These are phyloP conservation scores for Chalcis sispes DNA, from an alignment of 2,888 invertebrate species.

Conservation along the genomic window DNA sequence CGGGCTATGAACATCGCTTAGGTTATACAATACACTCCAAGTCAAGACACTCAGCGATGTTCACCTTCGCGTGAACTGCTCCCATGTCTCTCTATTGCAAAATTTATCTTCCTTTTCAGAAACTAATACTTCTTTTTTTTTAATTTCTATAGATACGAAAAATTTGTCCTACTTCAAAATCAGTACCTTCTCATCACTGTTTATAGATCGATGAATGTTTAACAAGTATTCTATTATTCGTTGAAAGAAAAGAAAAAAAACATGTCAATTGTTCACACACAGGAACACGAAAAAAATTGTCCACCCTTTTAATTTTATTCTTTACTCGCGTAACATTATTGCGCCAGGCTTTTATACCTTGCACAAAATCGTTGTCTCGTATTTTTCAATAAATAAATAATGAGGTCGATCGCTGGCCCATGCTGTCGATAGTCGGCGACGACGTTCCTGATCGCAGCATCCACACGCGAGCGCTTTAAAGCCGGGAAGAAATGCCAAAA, in stretches of 20 bases:
- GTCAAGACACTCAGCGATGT: not conserved
- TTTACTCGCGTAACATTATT: too few relatives aligned
- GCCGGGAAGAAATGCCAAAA: slow-evolving; percentile 17
- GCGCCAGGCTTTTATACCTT: too few relatives aligned
- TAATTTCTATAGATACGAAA: too few relatives aligned
- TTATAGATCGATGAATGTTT: too few relatives aligned
- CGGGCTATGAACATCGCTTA: slow-evolving; percentile 30
- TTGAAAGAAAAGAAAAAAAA: too few relatives aligned
- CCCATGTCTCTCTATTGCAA: slow-evolving; percentile 73
- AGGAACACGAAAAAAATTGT: not conserved
- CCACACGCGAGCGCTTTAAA: not conserved
- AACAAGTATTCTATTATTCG: too few relatives aligned
- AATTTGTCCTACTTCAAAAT: not conserved
- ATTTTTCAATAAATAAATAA: too few relatives aligned
- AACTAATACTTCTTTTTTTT: not conserved
- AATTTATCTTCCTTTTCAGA: not conserved
- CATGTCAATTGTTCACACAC: too few relatives aligned
- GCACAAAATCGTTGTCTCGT: too few relatives aligned
- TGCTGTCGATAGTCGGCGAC: not conserved
- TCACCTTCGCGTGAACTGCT: slow-evolving; percentile 77
- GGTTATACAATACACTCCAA: slow-evolving; percentile 62
- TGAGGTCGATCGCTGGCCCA: too few relatives aligned
- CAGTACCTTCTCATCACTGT: slow-evolving; percentile 21
- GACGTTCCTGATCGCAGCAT: slow-evolving; percentile 20
- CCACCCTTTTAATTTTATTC: too few relatives aligned